These are phyloP conservation scores for Acronicta leporina DNA, from an alignment of 2,888 invertebrate genomes.

Conservation along the genomic window DNA sequence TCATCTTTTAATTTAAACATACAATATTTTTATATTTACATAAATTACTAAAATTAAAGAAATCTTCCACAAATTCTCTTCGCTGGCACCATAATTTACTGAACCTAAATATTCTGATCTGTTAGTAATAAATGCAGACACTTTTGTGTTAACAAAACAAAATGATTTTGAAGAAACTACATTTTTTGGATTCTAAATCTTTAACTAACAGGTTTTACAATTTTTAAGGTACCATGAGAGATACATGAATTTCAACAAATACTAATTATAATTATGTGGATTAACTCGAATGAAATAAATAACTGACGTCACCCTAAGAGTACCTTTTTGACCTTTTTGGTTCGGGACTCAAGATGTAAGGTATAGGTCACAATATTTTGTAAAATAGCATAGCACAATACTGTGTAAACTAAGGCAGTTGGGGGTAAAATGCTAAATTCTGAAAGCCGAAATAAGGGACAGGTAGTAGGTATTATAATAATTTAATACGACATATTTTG, in stretches of 20 bases:
- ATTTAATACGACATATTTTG: constrained; percentile 8
- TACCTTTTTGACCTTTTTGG: neutral
- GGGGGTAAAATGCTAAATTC: neutral
- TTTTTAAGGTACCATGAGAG: constrained; percentile 11
- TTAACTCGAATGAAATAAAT: constrained; percentile 3
- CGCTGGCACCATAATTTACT: constrained; percentile 56
- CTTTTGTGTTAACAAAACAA: constrained; percentile 38
- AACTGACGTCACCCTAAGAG: neutral
- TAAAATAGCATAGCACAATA: neutral
- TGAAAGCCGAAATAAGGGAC: constrained; percentile 3
- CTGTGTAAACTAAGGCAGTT: neutral
- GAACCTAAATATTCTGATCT: constrained; percentile 25
- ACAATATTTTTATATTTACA: constrained; percentile 83
- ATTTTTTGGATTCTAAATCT: constrained; percentile 5
- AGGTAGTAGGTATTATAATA: neutral
- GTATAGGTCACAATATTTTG: constrained; percentile 1
- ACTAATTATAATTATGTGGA: constrained; percentile 5
- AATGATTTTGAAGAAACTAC: constrained; percentile 16
- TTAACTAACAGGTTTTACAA: constrained; percentile 10
- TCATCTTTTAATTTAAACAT: constrained; percentile 81
- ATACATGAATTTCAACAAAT: constrained; percentile 9
- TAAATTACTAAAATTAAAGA: constrained; percentile 73
- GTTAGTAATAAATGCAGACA: constrained; percentile 50
- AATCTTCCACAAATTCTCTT: constrained; percentile 51
- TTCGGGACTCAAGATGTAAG: neutral